Evolutionary conservation across 2,113 vertebrate genomes (phyloP), one percentile per base, ranked within the genome.

Genomic region (Tamias sibiricus): DNA sequence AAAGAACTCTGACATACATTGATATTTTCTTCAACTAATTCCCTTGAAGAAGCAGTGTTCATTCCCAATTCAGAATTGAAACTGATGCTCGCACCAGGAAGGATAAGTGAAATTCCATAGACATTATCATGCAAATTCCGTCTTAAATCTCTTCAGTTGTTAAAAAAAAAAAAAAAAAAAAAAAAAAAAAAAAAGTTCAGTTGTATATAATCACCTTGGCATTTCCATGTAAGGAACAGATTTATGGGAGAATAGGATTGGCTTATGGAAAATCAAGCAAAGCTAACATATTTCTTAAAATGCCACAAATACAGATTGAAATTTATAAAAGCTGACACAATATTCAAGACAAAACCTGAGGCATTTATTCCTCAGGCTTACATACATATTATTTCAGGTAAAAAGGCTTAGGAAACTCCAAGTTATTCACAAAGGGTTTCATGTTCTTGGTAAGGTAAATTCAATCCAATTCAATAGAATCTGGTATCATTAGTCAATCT

Each of bases 21-120:
- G 79, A 77, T 95, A 96, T 97, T 94, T 97, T 96, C 87, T 95
- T 30, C 72, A 77, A 59, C 85, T 83, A 96, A 90, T 96, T 97
- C 91, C 79, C 92, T 95, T 75, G 93, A 90, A 97, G 81, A 97
- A 32, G 17, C 72, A 74, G 68, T 94, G 75, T 75, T 96, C 92
- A 97, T 97, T 95, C 95, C 93, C 95, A 96, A 97, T 96, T 96
- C 97, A 97, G 66, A 96, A 90, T 86, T 81, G 64, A 91, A 94
- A 90, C 20, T 68, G 84, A 90, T 54, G 87, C 42, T 80, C 72
- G 98, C 76, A 37, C 75, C 88, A 95, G 77, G 79, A 95, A 95
- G 64, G 32, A 92, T 85, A 98, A 97, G 94, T 97, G 94, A 94
- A 95, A 96, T 90, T 68, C 89, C 47, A 32, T 17, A 95, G 96